Conservation (phyloP, 2,888 invertebrate species). For the Brenthis daphne region DNA sequence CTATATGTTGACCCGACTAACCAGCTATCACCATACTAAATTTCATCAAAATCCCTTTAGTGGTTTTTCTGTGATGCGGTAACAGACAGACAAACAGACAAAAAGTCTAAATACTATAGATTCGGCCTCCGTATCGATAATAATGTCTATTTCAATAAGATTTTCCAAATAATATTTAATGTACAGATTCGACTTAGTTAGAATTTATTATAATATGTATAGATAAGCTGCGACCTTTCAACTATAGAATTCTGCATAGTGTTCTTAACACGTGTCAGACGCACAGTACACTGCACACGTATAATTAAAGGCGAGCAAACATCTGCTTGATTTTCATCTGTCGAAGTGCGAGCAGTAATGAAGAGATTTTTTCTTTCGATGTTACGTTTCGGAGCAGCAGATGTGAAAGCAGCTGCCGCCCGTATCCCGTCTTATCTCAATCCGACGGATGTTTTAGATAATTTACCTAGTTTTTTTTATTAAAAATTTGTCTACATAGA, state of each 20-base stretch:
- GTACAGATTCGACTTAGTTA: no score
- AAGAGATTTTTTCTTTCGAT: slow-evolving; percentile 44
- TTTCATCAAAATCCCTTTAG: no score
- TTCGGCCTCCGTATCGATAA: no score
- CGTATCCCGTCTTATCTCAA: slow-evolving; percentile 63
- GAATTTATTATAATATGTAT: no score
- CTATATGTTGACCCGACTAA: no score
- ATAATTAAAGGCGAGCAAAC: slow-evolving; percentile 38
- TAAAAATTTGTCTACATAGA: slow-evolving; percentile 12
- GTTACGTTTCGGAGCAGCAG: slow-evolving; percentile 62
- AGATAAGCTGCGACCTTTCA: slow-evolving; percentile 1
- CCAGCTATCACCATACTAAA: no score
- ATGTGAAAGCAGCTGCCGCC: slow-evolving; percentile 72
- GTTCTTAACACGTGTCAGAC: slow-evolving; percentile 14
- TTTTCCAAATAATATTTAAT: no score
- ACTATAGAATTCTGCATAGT: slow-evolving; percentile 9
- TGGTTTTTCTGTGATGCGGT: no score
- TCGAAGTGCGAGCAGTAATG: slow-evolving; percentile 44
- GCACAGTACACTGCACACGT: neutral
- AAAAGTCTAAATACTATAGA: no score
- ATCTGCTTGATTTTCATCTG: slow-evolving; percentile 45
- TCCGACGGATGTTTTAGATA: slow-evolving; percentile 55
- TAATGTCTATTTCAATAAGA: no score
- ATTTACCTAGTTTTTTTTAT: slow-evolving; percentile 44
- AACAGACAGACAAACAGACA: no score